A percentile compares a stretch with the other conserved stretches of the same genome.
Evolutionary conservation across 2,113 vertebrate genomes (phyloP).

Genomic region (Podiceps cristatus): DNA sequence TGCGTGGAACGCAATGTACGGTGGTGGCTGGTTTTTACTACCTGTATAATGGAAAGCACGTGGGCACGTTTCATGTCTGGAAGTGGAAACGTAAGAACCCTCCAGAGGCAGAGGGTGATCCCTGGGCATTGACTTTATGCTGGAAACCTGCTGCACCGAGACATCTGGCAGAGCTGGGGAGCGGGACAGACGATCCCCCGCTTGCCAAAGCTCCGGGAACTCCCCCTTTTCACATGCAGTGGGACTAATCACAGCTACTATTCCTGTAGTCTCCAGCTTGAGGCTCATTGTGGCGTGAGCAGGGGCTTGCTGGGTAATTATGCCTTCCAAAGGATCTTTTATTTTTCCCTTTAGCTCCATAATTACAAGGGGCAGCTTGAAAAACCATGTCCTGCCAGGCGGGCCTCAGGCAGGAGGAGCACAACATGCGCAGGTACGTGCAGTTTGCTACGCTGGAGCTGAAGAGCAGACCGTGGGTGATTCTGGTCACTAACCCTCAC

Average conservation of each 20-base stretch:
- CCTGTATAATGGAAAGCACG: not conserved
- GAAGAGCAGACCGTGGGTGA: not conserved
- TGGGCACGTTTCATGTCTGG: not conserved
- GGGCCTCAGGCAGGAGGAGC: not conserved
- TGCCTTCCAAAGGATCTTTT: not conserved
- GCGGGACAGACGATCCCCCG: not conserved
- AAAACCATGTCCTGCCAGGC: not conserved
- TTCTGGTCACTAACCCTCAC: not conserved
- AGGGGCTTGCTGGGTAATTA: not conserved
- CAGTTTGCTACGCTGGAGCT: not conserved
- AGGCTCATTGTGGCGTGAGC: not conserved
- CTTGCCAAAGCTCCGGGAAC: not conserved
- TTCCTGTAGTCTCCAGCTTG: not conserved
- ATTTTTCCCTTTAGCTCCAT: not conserved
- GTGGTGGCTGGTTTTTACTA: not conserved
- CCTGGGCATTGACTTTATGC: not conserved
- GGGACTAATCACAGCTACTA: not conserved
- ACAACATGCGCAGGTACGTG: fast-evolving
- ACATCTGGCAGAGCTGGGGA: not conserved
- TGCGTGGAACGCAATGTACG: not conserved
- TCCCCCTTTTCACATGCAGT: not conserved
- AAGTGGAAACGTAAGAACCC: not conserved
- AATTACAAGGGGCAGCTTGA: not conserved
- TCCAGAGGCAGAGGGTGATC: not conserved
- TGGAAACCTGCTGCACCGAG: not conserved